Conservation (phyloP, 1,140 invertebrate genomes). For the Macrobrachium rosenbergii region DNA sequence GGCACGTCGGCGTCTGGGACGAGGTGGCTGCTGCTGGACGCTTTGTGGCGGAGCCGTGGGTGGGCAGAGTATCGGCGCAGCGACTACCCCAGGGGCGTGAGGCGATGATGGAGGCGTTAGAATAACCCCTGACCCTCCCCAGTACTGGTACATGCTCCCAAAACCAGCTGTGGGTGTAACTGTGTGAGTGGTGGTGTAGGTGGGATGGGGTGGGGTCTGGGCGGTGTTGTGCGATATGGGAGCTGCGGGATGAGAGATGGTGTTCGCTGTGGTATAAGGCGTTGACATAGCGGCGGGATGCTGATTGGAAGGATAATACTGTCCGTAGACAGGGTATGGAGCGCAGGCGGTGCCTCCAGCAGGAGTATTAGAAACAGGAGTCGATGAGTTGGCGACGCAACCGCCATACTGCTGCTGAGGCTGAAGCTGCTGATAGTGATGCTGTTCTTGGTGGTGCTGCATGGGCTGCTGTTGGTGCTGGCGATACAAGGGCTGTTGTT, state of each 20-base stretch:
- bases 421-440: constrained; percentile 1
- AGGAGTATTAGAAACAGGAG: neutral
- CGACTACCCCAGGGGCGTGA: constrained; percentile 29
- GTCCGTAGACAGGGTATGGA: neutral
- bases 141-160: constrained; percentile 45
- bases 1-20: constrained; percentile 16
- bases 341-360: neutral
- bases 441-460: neutral
- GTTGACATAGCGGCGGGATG: constrained; percentile 16
- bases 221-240: neutral
- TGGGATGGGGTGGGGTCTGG: neutral
- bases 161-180: neutral
- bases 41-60: constrained; percentile 20
- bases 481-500: constrained; percentile 20
- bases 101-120: constrained; percentile 49
- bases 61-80: constrained; percentile 44
- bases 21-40: constrained; percentile 5
- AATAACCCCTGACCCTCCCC: constrained; percentile 38
- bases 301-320: constrained; percentile 6
- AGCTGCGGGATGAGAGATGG: neutral
- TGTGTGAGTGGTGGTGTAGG: constrained; percentile 1
- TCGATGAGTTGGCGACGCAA: no score
- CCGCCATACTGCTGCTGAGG: constrained; percentile 17
- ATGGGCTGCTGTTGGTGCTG: neutral
- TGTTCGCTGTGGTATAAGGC: neutral